These are phyloP conservation scores for Acrocyrtus sp. DNA, from an alignment of 2,888 invertebrate species.

Conservation along the genomic window DNA sequence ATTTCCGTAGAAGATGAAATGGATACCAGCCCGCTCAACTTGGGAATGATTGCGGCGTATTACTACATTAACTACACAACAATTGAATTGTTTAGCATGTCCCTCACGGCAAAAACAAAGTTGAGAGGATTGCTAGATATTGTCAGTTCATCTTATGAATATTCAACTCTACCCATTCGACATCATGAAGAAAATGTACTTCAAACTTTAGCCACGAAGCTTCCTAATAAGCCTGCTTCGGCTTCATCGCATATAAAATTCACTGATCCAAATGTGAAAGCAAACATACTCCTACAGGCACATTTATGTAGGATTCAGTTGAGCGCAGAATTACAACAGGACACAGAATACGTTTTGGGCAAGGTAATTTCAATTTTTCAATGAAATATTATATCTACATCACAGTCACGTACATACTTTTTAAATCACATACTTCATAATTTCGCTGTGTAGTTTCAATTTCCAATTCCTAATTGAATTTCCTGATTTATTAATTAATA, in stretches of 20 bases:
- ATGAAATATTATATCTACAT: background rate
- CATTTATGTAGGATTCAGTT: conserved; percentile 94
- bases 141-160: conserved; percentile 97
- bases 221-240: conserved; percentile 79
- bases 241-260: conserved; percentile 77
- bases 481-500: conserved; percentile 65
- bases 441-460: too few relatives aligned
- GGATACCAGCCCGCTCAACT: conserved; percentile 94
- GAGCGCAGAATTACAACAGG: conserved; percentile 95
- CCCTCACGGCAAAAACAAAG: conserved; percentile 96
- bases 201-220: conserved; percentile 71
- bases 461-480: too few relatives aligned
- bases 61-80: conserved; percentile 99
- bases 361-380: conserved; percentile 68
- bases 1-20: conserved; percentile 98
- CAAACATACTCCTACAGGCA: conserved; percentile 94
- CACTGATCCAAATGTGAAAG: conserved; percentile 97
- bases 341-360: conserved; percentile 89
- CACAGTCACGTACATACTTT: too few relatives aligned
- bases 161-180: conserved; percentile 91
- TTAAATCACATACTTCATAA: too few relatives aligned
- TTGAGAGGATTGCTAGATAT: conserved; percentile 97
- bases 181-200: conserved; percentile 95
- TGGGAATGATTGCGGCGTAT: conserved; percentile 99
- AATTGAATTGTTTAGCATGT: conserved; percentile 97